phyloP scores from a whole-genome alignment of 2,113 vertebrate genomes.

The Paradoxurus hermaphroditus region DNA sequence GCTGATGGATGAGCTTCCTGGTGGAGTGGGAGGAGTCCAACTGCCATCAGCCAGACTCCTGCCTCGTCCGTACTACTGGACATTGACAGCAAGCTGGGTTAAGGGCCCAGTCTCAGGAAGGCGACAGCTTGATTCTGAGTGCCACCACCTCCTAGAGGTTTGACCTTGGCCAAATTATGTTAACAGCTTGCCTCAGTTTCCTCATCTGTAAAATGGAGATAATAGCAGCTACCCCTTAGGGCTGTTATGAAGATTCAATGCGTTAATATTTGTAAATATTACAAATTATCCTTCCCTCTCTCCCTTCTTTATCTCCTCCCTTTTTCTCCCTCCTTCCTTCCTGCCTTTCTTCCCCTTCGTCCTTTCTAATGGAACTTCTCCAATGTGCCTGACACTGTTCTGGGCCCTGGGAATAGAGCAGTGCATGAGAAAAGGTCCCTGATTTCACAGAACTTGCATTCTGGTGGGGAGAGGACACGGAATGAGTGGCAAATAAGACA shows the following conservation, averaged over 20 bases:
- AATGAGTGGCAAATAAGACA: background rate
- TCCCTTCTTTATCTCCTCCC: background rate
- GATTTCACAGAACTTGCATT: background rate
- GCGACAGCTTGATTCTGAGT: background rate
- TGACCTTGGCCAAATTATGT: background rate
- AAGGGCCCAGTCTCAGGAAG: background rate
- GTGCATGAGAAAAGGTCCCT: background rate
- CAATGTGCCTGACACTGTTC: background rate
- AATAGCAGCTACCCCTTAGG: background rate
- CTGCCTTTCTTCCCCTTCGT: too few species aligned
- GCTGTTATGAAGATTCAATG: background rate
- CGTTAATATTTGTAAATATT: background rate
- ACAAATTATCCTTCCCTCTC: background rate
- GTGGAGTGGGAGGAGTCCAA: accelerated
- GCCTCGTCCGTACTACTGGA: too few species aligned
- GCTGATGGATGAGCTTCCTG: background rate
- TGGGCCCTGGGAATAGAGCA: background rate
- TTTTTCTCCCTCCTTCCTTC: background rate
- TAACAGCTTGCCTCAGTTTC: background rate
- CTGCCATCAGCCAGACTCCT: accelerated
- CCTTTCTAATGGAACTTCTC: background rate
- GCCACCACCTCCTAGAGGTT: too few species aligned
- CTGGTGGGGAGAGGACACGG: background rate
- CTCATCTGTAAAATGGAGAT: background rate
- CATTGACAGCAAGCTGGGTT: background rate